A percentile compares a stretch with the other conserved stretches of the same genome.
Conservation (phyloP, 1,140 invertebrate genomes). For the Drosophila ohnishii region DNA sequence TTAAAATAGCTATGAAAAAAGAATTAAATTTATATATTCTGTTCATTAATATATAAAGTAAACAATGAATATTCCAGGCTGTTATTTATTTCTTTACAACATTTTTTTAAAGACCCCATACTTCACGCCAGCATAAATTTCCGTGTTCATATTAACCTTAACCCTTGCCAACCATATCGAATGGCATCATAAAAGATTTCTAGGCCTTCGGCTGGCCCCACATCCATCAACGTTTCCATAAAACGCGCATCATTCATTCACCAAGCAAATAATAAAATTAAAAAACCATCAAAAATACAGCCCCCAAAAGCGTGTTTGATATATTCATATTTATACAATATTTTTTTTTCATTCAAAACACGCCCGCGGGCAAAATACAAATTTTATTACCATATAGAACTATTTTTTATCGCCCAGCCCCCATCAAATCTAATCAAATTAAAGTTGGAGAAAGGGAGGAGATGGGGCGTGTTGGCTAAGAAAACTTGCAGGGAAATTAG, state of each 20-base stretch:
- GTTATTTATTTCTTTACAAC: background rate
- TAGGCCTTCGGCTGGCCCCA: slow-evolving; percentile 23
- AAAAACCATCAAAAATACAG: slow-evolving; percentile 66
- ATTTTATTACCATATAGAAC: slow-evolving; percentile 79
- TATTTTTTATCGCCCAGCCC: slow-evolving; percentile 63
- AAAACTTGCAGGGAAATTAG: slow-evolving; percentile 60
- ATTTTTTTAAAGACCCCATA: background rate
- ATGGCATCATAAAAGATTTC: slow-evolving; percentile 18
- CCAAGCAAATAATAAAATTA: slow-evolving; percentile 62
- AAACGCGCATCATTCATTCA: slow-evolving; percentile 36
- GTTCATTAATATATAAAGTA: background rate
- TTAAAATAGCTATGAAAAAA: background rate
- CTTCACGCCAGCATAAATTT: slow-evolving; percentile 24
- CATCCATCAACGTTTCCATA: slow-evolving; percentile 51
- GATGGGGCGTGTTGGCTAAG: slow-evolving; percentile 45
- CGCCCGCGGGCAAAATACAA: slow-evolving; percentile 25
- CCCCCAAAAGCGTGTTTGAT: slow-evolving; percentile 18
- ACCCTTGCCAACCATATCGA: slow-evolving; percentile 21
- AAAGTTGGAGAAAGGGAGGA: slow-evolving; percentile 23
- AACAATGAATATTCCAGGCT: background rate
- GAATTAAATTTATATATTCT: background rate
- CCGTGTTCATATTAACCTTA: slow-evolving; percentile 16
- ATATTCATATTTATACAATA: slow-evolving; percentile 40
- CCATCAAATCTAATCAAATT: slow-evolving; percentile 47
- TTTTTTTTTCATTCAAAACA: slow-evolving; percentile 14